Evolutionary conservation across 2,113 vertebrate species (phyloP).

Genomic region (Asarcornis scutulata): DNA sequence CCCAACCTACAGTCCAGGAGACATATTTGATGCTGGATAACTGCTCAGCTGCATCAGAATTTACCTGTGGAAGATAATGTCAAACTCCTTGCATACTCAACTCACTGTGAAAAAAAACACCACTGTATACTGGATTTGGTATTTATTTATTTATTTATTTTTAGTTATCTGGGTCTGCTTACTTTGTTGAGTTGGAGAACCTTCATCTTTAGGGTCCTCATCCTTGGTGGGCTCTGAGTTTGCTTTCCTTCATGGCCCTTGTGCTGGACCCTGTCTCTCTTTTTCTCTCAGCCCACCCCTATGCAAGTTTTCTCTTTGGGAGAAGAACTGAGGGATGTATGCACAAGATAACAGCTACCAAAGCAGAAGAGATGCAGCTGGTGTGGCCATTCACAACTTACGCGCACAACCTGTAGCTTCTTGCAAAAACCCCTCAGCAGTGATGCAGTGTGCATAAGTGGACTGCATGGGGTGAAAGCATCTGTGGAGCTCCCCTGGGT

Average conservation of each 20-base stretch:
- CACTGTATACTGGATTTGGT: neutral
- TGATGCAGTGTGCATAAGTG: neutral
- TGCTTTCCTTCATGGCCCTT: neutral
- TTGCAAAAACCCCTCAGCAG: neutral
- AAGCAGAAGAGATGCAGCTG: neutral
- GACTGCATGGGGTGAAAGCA: neutral
- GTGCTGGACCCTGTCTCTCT: neutral
- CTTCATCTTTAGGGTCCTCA: neutral
- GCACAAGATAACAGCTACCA: neutral
- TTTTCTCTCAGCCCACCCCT: neutral
- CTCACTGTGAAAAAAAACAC: neutral
- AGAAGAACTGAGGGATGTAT: neutral
- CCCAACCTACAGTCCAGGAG: neutral
- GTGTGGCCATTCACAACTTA: neutral
- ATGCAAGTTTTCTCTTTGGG: neutral
- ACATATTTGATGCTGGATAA: neutral
- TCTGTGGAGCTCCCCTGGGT: neutral
- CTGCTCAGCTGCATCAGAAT: neutral
- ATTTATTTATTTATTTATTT: neutral
- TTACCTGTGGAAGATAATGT: neutral
- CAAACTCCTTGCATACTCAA: neutral
- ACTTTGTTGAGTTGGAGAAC: neutral
- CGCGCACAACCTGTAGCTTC: accelerated
- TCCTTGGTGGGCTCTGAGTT: neutral
- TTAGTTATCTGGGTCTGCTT: neutral